These are phyloP conservation scores for Phyllotreta striolata DNA, from an alignment of 2,888 invertebrate species.

Conservation along the genomic window DNA sequence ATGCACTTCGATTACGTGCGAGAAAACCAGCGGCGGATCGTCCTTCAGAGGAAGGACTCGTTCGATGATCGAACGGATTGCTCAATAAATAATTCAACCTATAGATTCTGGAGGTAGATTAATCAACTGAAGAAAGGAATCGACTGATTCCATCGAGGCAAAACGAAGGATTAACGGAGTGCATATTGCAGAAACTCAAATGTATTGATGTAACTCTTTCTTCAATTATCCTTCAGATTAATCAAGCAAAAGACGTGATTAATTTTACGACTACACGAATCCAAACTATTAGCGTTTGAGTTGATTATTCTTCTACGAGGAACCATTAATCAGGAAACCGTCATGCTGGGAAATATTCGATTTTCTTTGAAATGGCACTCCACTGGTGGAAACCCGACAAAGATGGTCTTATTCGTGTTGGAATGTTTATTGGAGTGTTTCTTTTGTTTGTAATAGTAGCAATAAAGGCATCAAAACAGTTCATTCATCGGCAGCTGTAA, in stretches of 20 bases:
- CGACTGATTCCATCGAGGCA: too few species aligned
- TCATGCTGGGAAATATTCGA: slow-evolving; percentile 1
- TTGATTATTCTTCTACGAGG: too few species aligned
- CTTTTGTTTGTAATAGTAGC: slow-evolving; percentile 58
- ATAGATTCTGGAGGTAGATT: too few species aligned
- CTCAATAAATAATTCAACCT: neutral
- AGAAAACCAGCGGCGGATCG: slow-evolving; percentile 26
- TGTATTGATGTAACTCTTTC: too few species aligned
- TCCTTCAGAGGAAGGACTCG: neutral
- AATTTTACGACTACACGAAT: too few species aligned
- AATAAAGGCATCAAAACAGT: slow-evolving; percentile 59
- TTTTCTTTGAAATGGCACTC: slow-evolving; percentile 4
- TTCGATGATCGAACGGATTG: neutral
- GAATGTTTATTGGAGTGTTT: slow-evolving; percentile 55
- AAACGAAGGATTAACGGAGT: too few species aligned
- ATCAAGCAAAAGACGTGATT: too few species aligned
- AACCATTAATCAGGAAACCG: too few species aligned
- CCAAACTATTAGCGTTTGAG: too few species aligned
- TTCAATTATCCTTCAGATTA: too few species aligned
- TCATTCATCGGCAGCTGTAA: slow-evolving; percentile 57
- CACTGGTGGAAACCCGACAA: slow-evolving; percentile 44
- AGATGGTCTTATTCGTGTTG: slow-evolving; percentile 52
- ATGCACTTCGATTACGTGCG: slow-evolving; percentile 34
- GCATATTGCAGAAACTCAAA: too few species aligned
- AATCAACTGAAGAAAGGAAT: too few species aligned